phyloP scores from a whole-genome alignment of 2,797 vertebrate species.

The Lerista edwardsae region DNA sequence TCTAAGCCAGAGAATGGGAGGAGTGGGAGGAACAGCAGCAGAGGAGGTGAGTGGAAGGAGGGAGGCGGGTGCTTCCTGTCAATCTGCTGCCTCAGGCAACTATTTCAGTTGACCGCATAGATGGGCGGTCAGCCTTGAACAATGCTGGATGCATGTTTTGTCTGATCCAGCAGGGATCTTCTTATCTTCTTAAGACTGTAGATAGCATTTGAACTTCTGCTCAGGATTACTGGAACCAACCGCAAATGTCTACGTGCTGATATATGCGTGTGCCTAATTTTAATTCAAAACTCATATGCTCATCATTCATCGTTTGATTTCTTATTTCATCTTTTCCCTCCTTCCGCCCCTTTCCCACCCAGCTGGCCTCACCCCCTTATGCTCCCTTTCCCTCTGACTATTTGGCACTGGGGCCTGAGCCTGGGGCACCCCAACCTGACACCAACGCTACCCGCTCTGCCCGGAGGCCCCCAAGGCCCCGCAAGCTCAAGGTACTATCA shows the following conservation, averaged over 20 bases:
- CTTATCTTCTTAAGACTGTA: too few relatives aligned
- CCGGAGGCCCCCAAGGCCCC: constrained; percentile 72
- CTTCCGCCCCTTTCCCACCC: constrained; percentile 56
- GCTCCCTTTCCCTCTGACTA: constrained; percentile 76
- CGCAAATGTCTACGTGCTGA: neutral
- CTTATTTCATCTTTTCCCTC: constrained; percentile 41
- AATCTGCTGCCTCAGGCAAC: too few relatives aligned
- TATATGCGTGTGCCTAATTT: neutral
- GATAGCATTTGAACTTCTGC: neutral
- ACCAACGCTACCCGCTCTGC: constrained; percentile 61
- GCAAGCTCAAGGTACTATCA: constrained; percentile 76
- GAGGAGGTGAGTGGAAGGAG: too few relatives aligned
- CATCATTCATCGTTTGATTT: constrained; percentile 37
- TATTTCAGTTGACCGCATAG: too few relatives aligned
- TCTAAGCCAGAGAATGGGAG: too few relatives aligned
- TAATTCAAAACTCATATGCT: neutral
- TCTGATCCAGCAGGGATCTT: neutral
- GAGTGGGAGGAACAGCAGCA: too few relatives aligned
- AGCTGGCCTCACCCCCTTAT: constrained; percentile 70
- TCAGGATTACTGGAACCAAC: neutral
- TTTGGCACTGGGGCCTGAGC: constrained; percentile 73
- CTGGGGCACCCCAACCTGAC: constrained; percentile 69
- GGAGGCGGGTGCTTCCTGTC: too few relatives aligned
- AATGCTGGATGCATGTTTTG: neutral
- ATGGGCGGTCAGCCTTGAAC: neutral